A percentile compares a stretch with the other conserved stretches of the same genome.
phyloP scores from a whole-genome alignment of 2,888 invertebrate species.

The Drosophila flavopinicola region DNA sequence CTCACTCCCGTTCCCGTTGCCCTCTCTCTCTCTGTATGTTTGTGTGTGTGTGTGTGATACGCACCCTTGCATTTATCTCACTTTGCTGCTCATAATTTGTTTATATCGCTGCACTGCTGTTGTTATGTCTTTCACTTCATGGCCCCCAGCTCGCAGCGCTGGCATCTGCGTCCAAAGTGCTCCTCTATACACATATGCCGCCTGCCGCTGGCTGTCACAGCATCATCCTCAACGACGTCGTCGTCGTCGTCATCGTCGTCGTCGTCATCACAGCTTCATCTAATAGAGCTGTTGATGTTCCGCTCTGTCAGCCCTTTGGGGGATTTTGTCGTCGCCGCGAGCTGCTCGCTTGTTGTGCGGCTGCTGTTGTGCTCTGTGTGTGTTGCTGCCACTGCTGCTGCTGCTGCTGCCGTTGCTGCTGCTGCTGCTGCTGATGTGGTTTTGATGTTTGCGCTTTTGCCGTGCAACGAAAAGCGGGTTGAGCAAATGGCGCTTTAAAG shows the following conservation, averaged over 20 bases:
- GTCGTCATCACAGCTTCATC: conserved; percentile 52
- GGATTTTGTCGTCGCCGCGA: conserved; percentile 60
- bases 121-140: conserved; percentile 19
- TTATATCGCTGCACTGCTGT: conserved; percentile 60
- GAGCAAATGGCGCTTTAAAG: conserved; percentile 48
- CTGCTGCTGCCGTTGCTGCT: conserved; percentile 47
- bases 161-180: conserved; percentile 38
- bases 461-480: conserved; percentile 34
- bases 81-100: conserved; percentile 79
- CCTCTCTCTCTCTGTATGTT: conserved; percentile 8
- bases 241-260: conserved; percentile 15
- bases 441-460: conserved; percentile 70
- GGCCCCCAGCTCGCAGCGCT: conserved; percentile 14
- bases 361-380: conserved; percentile 16
- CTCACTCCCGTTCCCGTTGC: conserved; percentile 1
- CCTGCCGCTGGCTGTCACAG: conserved; percentile 35
- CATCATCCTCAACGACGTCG: conserved; percentile 3
- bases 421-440: conserved; percentile 66
- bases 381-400: conserved; percentile 13
- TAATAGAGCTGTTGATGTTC: conserved; percentile 78
- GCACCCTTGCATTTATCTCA: conserved; percentile 67
- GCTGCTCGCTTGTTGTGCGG: conserved; percentile 35
- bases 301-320: conserved; percentile 74
- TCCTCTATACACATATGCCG: conserved; percentile 33
- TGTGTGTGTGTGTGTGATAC: no score